Conservation (phyloP, 2,113 vertebrate species). For the Scolopax mira region DNA sequence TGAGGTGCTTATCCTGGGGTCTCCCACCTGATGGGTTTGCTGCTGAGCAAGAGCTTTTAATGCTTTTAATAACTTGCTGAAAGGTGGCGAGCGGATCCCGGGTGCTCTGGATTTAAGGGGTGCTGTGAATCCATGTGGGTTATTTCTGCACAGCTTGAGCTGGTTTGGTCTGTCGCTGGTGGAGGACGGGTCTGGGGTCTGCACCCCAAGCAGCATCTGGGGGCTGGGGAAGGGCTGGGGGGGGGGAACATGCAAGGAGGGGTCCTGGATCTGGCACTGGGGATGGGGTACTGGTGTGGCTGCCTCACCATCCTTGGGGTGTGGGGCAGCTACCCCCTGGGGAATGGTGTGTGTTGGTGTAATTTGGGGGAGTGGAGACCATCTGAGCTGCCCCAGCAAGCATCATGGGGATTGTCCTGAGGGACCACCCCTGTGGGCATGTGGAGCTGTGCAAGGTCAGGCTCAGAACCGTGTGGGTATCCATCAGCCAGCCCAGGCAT, state of each 20-base stretch:
- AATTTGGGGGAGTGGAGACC: fast-evolving
- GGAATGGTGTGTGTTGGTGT: background rate
- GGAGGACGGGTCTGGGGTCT: background rate
- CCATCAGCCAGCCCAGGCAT: background rate
- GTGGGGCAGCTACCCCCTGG: fast-evolving
- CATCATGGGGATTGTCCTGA: background rate
- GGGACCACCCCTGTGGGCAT: fast-evolving
- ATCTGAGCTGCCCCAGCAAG: fast-evolving
- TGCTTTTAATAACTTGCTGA: background rate
- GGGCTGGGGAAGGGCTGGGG: background rate
- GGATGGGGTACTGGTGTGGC: background rate
- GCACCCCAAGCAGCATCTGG: fast-evolving
- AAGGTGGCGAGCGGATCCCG: background rate
- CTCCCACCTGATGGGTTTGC: fast-evolving
- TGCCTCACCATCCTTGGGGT: fast-evolving
- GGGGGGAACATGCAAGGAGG: too few relatives aligned
- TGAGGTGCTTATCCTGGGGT: fast-evolving
- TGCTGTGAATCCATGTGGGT: background rate
- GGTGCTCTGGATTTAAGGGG: background rate
- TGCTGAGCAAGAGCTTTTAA: background rate
- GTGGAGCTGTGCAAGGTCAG: fast-evolving
- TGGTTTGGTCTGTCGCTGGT: fast-evolving
- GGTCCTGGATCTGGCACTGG: fast-evolving
- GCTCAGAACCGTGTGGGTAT: background rate
- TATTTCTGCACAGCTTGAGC: background rate